Percentiles rank a stretch among this genome's conserved stretches.
Conservation (phyloP, 2,888 invertebrate genomes). For the Acrobasis consociella region DNA sequence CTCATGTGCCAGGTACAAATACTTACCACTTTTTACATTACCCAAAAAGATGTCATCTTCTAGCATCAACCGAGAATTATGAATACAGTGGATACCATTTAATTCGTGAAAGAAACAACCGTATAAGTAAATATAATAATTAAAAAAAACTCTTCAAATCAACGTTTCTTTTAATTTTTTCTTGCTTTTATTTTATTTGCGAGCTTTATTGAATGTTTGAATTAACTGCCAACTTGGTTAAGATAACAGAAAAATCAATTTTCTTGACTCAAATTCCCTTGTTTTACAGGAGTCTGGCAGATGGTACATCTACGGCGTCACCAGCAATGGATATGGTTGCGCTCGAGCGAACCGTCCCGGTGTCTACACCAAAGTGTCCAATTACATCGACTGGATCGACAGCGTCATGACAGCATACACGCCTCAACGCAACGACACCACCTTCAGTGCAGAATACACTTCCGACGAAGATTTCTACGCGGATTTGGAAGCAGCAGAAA, state of each 20-base stretch:
- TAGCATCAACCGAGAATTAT: no score
- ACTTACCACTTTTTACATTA: neutral
- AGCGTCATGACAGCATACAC: constrained; percentile 73
- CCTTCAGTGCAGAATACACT: constrained; percentile 43
- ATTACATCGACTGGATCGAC: constrained; percentile 89
- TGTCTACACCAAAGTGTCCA: constrained; percentile 90
- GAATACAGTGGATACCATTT: no score
- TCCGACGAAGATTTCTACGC: constrained; percentile 62
- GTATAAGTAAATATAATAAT: no score
- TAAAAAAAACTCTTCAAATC: no score
- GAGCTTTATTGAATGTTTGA: no score
- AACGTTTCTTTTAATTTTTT: no score
- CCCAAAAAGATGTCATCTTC: no score
- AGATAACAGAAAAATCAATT: neutral
- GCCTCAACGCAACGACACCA: constrained; percentile 47
- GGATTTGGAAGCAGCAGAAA: constrained; percentile 72
- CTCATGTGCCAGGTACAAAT: constrained; percentile 87
- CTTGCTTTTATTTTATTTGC: no score
- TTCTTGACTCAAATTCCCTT: neutral
- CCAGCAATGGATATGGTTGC: constrained; percentile 91
- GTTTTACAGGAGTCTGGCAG: constrained; percentile 68
- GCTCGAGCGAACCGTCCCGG: constrained; percentile 90
- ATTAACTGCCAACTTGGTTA: neutral
- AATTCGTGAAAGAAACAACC: no score
- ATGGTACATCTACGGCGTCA: constrained; percentile 85